These are phyloP conservation scores for Gavia stellata DNA, from an alignment of 2,113 vertebrate species.

Conservation along the genomic window DNA sequence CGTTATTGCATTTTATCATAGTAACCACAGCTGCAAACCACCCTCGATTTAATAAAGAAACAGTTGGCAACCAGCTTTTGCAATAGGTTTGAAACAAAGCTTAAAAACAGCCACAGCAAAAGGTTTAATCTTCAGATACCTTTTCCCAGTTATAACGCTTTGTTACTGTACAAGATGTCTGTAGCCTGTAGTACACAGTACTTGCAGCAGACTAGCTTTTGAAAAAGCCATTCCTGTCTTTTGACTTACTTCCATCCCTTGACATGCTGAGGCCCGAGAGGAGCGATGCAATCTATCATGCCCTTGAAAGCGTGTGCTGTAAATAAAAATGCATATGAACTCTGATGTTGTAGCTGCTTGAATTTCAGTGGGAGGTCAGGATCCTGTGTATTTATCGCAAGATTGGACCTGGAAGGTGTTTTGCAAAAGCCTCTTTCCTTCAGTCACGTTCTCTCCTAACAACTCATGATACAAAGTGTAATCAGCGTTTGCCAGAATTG, in stretches of 20 bases:
- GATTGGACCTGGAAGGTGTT: not conserved
- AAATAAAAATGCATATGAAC: not conserved
- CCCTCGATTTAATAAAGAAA: not conserved
- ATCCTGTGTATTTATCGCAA: not conserved
- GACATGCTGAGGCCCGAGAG: not conserved
- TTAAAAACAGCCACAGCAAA: not conserved
- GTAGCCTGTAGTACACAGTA: not conserved
- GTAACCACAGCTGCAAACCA: not conserved
- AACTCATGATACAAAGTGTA: not conserved
- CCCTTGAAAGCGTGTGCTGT: not conserved
- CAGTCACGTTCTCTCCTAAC: not conserved
- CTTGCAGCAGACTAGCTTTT: not conserved
- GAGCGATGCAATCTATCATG: accelerated
- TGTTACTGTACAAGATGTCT: accelerated
- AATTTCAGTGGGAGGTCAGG: not conserved
- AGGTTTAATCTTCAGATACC: not conserved
- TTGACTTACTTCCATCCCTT: not conserved
- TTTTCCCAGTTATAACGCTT: not conserved
- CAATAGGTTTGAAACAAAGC: not conserved
- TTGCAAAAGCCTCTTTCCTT: not conserved
- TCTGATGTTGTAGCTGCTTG: not conserved
- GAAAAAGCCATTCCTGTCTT: not conserved
- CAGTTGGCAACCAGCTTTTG: not conserved
- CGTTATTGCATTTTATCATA: not conserved
- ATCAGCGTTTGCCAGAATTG: not conserved